Base-by-base conservation (phyloP, 2,113 vertebrate genomes). In the Dasyurus viverrinus region DNA sequence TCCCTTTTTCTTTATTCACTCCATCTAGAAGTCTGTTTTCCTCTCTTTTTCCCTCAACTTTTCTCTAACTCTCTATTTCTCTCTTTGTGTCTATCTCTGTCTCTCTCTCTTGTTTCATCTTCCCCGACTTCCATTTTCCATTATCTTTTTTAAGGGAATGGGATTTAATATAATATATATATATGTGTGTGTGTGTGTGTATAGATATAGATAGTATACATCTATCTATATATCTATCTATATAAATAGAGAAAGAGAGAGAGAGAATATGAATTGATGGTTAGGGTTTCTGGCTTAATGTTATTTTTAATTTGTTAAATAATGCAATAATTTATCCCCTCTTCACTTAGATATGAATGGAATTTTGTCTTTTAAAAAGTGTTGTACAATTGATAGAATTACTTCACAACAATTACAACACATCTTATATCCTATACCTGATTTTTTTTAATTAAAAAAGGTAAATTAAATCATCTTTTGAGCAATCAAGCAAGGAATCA, bases 401-500 rank as follows among this genome's bases (percentile, higher is more conserved):
- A 90, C 9, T 30, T 26, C 89, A 47, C 46, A 50, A 26, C 50
- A 24, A 4, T 10, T 27, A 30, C 89, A 90, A 19, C 10, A 42
- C 60, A 68, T 36, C 30, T 68, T 36, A 68, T 12, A 23, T 84
- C 16, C 19, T 42, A 42, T 84, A 42, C 23, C 50, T 52, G 50
- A 52, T 84, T 84, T 42, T 5, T 42, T 76, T n/a, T n/a, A 42
- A 23, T n/a, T 68, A 19, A n/a, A 76, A 84, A 84, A 23, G 1
- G 68, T 8, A 84, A 84, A 42, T 42, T 22, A 84, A 84, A 54
- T 53, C 23, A 52, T 25, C 91, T 91, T 95, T 94, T 90, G 92
- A 57, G 2, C 53, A 53, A 53, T 10, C 6, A 48, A 94, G 90
- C 16, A 95, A 90, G 93, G 60, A 90, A 91, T n/a, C 60, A 94